Percentiles rank a stretch among this genome's conserved stretches.
These are phyloP conservation scores for Vanacampus margaritifer DNA, from an alignment of 2,113 vertebrate species.

Conservation along the genomic window DNA sequence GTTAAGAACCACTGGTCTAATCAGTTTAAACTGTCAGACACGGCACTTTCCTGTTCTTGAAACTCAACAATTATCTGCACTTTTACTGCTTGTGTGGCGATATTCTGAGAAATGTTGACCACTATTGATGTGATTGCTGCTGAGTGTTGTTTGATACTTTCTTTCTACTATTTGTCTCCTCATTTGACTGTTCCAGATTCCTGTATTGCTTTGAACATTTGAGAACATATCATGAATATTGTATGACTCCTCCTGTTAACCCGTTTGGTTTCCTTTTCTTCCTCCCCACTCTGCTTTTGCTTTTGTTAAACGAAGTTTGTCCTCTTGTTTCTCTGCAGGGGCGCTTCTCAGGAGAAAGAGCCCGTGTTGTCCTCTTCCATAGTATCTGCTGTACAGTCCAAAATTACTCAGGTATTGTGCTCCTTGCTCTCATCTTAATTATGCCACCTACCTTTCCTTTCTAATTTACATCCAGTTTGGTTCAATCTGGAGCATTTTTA, in stretches of 20 bases:
- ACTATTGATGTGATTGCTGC: background rate
- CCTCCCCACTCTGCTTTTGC: conserved; percentile 5
- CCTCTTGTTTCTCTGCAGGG: conserved; percentile 69
- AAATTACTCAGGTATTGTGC: conserved; percentile 95
- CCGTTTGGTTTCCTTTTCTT: conserved; percentile 21
- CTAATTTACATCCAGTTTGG: too few species aligned
- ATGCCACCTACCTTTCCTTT: background rate
- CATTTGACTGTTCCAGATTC: conserved; percentile 3
- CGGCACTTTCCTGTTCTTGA: too few species aligned
- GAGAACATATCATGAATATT: conserved; percentile 49
- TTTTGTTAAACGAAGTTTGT: background rate
- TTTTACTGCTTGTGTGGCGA: too few species aligned
- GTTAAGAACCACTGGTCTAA: too few species aligned
- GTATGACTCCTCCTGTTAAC: conserved; percentile 39
- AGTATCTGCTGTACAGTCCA: conserved; percentile 94
- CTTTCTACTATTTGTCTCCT: background rate
- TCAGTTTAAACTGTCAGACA: too few species aligned
- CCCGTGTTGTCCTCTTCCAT: conserved; percentile 91
- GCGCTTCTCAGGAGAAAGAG: conserved; percentile 90
- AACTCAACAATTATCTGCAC: too few species aligned
- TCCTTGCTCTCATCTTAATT: conserved; percentile 32
- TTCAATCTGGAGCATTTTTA: too few species aligned
- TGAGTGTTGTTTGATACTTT: conserved; percentile 8
- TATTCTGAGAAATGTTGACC: background rate
- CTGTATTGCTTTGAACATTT: conserved; percentile 37